These are phyloP conservation scores for Ammodytes dubius DNA, from an alignment of 2,113 vertebrate genomes.

Conservation along the genomic window DNA sequence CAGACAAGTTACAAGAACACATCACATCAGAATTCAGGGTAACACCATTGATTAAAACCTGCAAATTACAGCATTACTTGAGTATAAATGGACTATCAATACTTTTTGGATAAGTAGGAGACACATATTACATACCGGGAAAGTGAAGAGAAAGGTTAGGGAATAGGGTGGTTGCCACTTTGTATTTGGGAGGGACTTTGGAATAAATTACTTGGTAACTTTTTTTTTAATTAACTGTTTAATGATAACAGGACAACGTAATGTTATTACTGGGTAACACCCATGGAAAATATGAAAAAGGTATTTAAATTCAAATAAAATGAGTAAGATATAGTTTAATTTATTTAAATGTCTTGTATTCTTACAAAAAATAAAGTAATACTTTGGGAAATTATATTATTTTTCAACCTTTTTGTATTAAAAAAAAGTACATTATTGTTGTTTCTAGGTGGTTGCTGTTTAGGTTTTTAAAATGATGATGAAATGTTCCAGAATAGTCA, in stretches of 20 bases:
- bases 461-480: background rate
- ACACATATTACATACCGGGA: background rate
- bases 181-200: background rate
- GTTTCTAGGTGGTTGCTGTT: background rate
- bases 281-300: too few relatives aligned
- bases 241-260: background rate
- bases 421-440: background rate
- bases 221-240: background rate
- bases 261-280: background rate
- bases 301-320: background rate
- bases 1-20: background rate
- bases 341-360: background rate
- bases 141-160: background rate
- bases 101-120: background rate
- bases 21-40: background rate
- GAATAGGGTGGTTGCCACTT: background rate
- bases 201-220: background rate
- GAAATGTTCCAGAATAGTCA: too few relatives aligned
- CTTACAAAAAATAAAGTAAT: too few relatives aligned
- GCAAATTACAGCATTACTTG: background rate
- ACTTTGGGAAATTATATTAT: too few relatives aligned
- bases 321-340: background rate
- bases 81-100: background rate
- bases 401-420: too few relatives aligned
- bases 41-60: background rate